These are phyloP conservation scores for Taphrorychus bicolor DNA, from an alignment of 2,888 invertebrate species.

Conservation along the genomic window DNA sequence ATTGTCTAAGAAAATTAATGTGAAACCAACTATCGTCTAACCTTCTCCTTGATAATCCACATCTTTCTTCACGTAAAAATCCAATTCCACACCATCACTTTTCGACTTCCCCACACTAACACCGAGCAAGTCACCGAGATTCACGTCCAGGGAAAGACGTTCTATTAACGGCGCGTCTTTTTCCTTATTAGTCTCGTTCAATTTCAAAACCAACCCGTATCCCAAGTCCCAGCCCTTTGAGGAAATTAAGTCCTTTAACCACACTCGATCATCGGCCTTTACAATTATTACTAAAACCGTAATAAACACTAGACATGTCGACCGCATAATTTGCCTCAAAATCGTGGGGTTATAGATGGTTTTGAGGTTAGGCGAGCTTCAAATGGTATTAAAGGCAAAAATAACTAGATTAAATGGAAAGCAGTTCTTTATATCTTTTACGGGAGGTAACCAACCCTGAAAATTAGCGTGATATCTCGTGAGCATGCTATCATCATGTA, in stretches of 20 bases:
- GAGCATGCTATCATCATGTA: slow-evolving; percentile 14
- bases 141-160: slow-evolving; percentile 64
- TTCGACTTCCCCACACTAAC: slow-evolving; percentile 63
- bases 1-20: too few relatives aligned
- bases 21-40: too few relatives aligned
- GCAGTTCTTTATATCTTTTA: slow-evolving; percentile 53
- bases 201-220: slow-evolving; percentile 48
- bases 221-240: slow-evolving; percentile 50
- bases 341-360: background rate
- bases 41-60: slow-evolving; percentile 47
- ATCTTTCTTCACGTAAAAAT: slow-evolving; percentile 43
- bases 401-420: slow-evolving; percentile 44
- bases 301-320: slow-evolving; percentile 45
- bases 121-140: slow-evolving; percentile 63
- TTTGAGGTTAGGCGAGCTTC: background rate
- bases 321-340: slow-evolving; percentile 21
- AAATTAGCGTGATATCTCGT: slow-evolving; percentile 47
- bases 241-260: slow-evolving; percentile 50
- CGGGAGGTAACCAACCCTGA: slow-evolving; percentile 57
- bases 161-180: slow-evolving; percentile 60
- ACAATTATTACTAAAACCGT: slow-evolving; percentile 29
- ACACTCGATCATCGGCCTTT: slow-evolving; percentile 39
- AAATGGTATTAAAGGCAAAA: slow-evolving; percentile 26
- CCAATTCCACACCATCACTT: slow-evolving; percentile 59
- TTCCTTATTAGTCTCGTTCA: slow-evolving; percentile 46